These are phyloP conservation scores for Drosophila prosaltans DNA, from an alignment of 1,140 invertebrate species.

Conservation along the genomic window DNA sequence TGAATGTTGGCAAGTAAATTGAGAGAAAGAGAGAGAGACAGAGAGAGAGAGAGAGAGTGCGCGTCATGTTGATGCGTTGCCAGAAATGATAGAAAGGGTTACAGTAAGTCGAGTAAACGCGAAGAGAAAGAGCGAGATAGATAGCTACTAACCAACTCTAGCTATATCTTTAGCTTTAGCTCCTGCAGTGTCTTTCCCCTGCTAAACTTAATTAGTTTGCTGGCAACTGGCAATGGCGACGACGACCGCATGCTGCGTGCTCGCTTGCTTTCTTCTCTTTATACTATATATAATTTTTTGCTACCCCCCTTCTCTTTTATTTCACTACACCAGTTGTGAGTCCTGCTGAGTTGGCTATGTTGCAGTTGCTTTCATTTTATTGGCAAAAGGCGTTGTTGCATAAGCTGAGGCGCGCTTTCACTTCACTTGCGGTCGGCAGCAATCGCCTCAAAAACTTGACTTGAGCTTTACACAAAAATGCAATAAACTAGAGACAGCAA, in stretches of 20 bases:
- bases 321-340: constrained; percentile 1
- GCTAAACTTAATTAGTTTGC: constrained; percentile 71
- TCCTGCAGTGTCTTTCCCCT: constrained; percentile 52
- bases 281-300: neutral
- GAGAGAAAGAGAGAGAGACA: too few relatives aligned
- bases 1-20: constrained; percentile 57
- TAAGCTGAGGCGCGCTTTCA: constrained; percentile 38
- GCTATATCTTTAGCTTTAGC: neutral
- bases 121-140: neutral
- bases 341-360: constrained; percentile 12
- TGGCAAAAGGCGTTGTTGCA: constrained; percentile 48
- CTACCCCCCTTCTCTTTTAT: neutral
- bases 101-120: too few relatives aligned
- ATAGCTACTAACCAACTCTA: constrained; percentile 16
- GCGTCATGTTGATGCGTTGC: constrained; percentile 37
- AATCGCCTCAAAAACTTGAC: constrained; percentile 30
- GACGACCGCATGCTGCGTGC: constrained; percentile 41
- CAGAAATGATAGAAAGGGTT: neutral
- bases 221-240: constrained; percentile 33
- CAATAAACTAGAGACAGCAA: constrained; percentile 19
- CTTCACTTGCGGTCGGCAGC: constrained; percentile 37
- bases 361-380: constrained; percentile 41
- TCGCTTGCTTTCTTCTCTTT: constrained; percentile 1
- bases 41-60: constrained; percentile 14
- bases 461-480: constrained; percentile 15